Conservation (phyloP, 2,113 vertebrate species). For the Natator depressus region DNA sequence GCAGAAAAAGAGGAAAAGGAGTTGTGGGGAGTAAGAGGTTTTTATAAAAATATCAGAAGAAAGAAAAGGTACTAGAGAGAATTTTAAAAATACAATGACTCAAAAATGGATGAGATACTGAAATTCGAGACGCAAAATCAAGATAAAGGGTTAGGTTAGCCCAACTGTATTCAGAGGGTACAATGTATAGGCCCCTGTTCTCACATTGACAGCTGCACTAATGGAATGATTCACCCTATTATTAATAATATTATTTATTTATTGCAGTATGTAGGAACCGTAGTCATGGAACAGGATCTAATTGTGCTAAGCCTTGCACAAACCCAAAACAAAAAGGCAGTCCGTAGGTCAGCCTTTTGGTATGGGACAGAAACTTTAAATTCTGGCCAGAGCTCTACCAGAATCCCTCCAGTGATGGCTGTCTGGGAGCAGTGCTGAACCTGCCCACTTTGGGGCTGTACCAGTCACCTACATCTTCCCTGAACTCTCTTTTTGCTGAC, state of each 20-base stretch:
- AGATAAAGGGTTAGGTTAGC: background rate
- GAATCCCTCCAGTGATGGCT: background rate
- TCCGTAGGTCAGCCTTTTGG: background rate
- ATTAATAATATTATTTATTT: background rate
- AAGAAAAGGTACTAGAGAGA: background rate
- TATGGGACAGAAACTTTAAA: background rate
- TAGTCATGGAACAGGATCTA: background rate
- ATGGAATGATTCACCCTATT: background rate
- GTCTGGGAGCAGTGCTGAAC: background rate
- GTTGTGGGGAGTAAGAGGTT: accelerated
- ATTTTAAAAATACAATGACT: background rate
- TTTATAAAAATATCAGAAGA: background rate
- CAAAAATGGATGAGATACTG: background rate
- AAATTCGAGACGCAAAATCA: background rate
- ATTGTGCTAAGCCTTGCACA: background rate
- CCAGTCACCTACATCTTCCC: background rate
- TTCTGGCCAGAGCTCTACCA: background rate
- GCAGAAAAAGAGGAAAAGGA: background rate
- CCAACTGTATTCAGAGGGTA: background rate
- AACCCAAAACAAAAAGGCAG: background rate
- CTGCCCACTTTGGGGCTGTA: background rate
- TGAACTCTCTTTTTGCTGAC: background rate
- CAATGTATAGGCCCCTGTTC: background rate
- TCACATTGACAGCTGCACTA: background rate
- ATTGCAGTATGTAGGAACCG: background rate